These are phyloP conservation scores for Scomberomorus guttatus DNA, from an alignment of 2,797 vertebrate species.

Conservation along the genomic window DNA sequence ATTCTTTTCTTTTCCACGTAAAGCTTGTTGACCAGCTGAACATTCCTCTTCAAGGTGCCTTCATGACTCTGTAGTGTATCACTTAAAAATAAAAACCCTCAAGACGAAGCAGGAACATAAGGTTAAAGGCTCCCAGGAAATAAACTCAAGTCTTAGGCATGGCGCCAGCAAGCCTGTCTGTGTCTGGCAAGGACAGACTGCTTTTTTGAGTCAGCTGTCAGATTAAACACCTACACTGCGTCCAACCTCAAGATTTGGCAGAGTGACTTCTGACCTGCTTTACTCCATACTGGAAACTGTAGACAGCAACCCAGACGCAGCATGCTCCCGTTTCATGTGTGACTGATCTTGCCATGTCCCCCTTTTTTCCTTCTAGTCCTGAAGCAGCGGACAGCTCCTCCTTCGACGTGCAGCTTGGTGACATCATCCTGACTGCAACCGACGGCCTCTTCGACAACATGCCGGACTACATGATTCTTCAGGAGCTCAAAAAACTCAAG, in stretches of 20 bases:
- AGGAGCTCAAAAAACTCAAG: conserved; percentile 98
- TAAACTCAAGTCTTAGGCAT: conserved; percentile 40
- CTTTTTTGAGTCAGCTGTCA: conserved; percentile 37
- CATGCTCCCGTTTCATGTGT: conserved; percentile 43
- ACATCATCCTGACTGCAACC: conserved; percentile 97
- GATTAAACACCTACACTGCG: conserved; percentile 41
- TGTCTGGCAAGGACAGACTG: conserved; percentile 30
- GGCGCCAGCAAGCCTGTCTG: conserved; percentile 31
- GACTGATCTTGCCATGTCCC: conserved; percentile 23
- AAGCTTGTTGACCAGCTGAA: neutral
- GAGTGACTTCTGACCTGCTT: conserved; percentile 37
- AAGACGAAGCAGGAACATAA: conserved; percentile 13
- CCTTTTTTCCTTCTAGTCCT: conserved; percentile 83
- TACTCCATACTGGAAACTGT: conserved; percentile 36
- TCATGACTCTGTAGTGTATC: neutral
- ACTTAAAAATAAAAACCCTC: conserved; percentile 19
- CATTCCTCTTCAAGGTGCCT: conserved; percentile 3
- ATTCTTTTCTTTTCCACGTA: neutral
- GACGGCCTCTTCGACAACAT: conserved; percentile 99
- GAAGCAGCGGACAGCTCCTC: conserved; percentile 97
- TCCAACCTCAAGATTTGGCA: conserved; percentile 40
- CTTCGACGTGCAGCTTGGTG: conserved; percentile 97
- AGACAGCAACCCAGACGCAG: conserved; percentile 19
- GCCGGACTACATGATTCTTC: conserved; percentile 99
- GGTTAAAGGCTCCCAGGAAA: conserved; percentile 37